Evolutionary conservation across 2,888 invertebrate genomes (phyloP).

Genomic region (Oxycera nigricornis): DNA sequence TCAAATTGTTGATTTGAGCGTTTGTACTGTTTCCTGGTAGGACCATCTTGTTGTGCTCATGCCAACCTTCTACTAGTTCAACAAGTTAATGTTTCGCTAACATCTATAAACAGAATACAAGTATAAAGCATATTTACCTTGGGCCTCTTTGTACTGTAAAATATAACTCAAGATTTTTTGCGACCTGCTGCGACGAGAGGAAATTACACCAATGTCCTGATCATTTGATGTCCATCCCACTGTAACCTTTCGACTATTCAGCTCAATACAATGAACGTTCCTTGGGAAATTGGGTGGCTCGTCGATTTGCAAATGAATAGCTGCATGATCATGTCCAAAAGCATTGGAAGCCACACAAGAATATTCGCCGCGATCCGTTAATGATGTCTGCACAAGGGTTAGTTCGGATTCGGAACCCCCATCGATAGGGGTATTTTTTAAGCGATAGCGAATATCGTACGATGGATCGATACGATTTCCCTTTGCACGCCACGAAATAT

Average conservation of each 20-base stretch:
- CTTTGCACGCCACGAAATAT: conserved; percentile 64
- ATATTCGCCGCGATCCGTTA: conserved; percentile 67
- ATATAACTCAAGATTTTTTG: conserved; percentile 67
- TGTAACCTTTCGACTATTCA: conserved; percentile 66
- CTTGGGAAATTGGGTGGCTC: conserved; percentile 70
- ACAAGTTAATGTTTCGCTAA: conserved; percentile 30
- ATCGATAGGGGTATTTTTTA: conserved; percentile 59
- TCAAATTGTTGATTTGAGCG: conserved; percentile 65
- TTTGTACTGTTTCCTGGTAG: conserved; percentile 65
- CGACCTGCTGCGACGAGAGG: conserved; percentile 57
- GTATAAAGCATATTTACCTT: conserved; percentile 58
- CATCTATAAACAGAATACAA: conserved; percentile 7
- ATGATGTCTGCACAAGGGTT: conserved; percentile 64
- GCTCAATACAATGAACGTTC: conserved; percentile 66
- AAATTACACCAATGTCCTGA: conserved; percentile 56
- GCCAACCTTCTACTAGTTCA: conserved; percentile 64
- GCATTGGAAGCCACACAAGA: conserved; percentile 69
- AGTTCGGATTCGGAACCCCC: conserved; percentile 66
- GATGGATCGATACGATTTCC: conserved; percentile 64
- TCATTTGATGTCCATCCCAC: conserved; percentile 66
- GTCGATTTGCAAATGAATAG: conserved; percentile 63
- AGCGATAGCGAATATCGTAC: conserved; percentile 63
- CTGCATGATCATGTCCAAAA: conserved; percentile 67
- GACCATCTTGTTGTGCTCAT: conserved; percentile 66
- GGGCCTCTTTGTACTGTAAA: conserved; percentile 68